Evolutionary conservation across 1,140 invertebrate species (phyloP).

Genomic region (Musca domestica): DNA sequence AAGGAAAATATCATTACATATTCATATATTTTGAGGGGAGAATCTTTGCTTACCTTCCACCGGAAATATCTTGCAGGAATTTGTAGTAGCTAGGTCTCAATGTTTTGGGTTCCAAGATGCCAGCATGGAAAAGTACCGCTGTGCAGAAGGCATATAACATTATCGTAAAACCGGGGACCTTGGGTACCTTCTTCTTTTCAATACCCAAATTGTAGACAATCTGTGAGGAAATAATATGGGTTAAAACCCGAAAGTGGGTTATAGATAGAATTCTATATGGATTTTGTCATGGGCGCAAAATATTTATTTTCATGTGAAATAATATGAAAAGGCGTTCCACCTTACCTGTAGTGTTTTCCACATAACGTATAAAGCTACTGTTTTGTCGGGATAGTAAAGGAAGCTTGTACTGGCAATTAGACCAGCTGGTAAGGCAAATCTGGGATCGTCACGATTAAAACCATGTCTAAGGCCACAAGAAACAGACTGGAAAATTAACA

Average conservation of each 20-base stretch:
- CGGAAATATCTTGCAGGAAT: slow-evolving; percentile 74
- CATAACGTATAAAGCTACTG: slow-evolving; percentile 68
- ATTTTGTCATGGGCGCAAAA: too few relatives aligned
- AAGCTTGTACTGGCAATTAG: slow-evolving; percentile 64
- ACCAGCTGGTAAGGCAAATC: slow-evolving; percentile 65
- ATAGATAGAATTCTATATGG: background rate
- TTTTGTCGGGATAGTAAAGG: slow-evolving; percentile 65
- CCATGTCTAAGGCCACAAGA: slow-evolving; percentile 62
- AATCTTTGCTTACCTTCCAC: slow-evolving; percentile 61
- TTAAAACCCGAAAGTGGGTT: background rate
- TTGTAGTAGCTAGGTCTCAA: slow-evolving; percentile 81
- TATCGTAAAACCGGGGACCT: slow-evolving; percentile 63
- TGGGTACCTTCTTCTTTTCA: slow-evolving; percentile 59
- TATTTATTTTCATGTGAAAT: too few relatives aligned
- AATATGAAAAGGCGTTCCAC: too few relatives aligned
- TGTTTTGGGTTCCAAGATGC: slow-evolving; percentile 75
- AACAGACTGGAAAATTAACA: slow-evolving; percentile 52
- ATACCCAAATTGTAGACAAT: slow-evolving; percentile 63
- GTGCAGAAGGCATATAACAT: slow-evolving; percentile 78
- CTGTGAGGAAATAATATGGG: slow-evolving; percentile 44
- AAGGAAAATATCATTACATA: background rate
- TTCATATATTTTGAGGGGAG: background rate
- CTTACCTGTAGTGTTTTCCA: slow-evolving; percentile 70
- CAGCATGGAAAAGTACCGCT: slow-evolving; percentile 76
- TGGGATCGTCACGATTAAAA: slow-evolving; percentile 59